Conservation (phyloP, 2,888 invertebrate genomes). For the Microctonus aethiopoides region DNA sequence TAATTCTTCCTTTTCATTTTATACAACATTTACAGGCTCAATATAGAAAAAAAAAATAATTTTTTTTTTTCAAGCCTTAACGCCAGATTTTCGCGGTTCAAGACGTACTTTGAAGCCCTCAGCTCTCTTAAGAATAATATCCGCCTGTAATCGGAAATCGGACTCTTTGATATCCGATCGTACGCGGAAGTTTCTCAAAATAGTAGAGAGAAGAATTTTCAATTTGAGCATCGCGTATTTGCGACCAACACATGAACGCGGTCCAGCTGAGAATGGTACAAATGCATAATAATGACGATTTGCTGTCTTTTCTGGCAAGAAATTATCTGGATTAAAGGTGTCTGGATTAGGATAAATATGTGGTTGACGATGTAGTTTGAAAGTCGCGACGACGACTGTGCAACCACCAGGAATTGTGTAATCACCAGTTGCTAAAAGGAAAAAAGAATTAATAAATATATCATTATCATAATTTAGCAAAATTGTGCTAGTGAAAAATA, state of each 20-base stretch:
- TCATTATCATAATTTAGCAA: not conserved
- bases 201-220: conserved; percentile 79
- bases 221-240: conserved; percentile 85
- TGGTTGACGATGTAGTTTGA: conserved; percentile 76
- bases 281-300: conserved; percentile 83
- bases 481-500: not conserved
- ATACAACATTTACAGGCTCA: conserved; percentile 21
- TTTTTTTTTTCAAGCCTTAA: conserved; percentile 44
- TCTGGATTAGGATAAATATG: conserved; percentile 78
- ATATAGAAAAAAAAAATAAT: not conserved
- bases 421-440: conserved; percentile 71
- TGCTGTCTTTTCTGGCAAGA: conserved; percentile 79
- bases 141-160: conserved; percentile 77
- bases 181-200: conserved; percentile 76
- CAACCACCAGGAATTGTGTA: conserved; percentile 77
- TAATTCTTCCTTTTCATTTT: conserved; percentile 2
- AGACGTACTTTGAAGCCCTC: conserved; percentile 74
- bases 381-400: conserved; percentile 76
- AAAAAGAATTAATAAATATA: not conserved
- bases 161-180: conserved; percentile 74
- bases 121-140: conserved; percentile 79
- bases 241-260: conserved; percentile 83
- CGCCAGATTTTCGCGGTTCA: conserved; percentile 54
- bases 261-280: conserved; percentile 85
- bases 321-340: conserved; percentile 82